Evolutionary conservation across 2,797 vertebrate species (phyloP), one percentile per base, ranked within the genome.

Genomic region (Gallinago nigripennis): DNA sequence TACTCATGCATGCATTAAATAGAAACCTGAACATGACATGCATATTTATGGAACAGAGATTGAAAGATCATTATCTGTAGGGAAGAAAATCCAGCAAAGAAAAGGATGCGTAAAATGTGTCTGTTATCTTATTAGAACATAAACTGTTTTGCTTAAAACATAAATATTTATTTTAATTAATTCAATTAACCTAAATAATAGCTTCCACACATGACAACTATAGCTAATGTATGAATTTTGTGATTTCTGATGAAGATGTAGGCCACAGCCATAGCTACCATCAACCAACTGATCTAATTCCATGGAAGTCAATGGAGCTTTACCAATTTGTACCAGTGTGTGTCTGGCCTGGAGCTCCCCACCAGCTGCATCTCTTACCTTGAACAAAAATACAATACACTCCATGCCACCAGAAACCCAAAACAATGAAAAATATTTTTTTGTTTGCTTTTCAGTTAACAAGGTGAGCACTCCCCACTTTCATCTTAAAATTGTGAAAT

Each of bases 141-240:
- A 96, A 97, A 97, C 91, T 96, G 92, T 90, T 97, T 95, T 92
- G 88, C 96, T 96, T 95, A 90, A 97, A 97, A 96, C 81, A 84
- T 91, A 97, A 97, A 97, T 94, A 97, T 96, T 98, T 97, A 96
- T 96, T 97, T 97, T 96, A 94, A 97, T 97, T 97, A 95, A 97
- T 97, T 96, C 81, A 91, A 96, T 96, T 97, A 97, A 94, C 82
- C 81, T 93, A 97, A 97, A 95, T 96, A 96, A 95, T 96, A 94
- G 92, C 92, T 96, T 86, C 90, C 71, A 92, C 80, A 95, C 81
- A 60, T 69, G 87, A 96, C 65, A 96, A 84, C 84, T 91, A 92
- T 68, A 95, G 93, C 91, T 95, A 94, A 96, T 83, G 78, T 35
- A 88, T 53, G 31, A 94, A 95, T 95, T 94, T 75, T 3, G 37